Percentiles rank a stretch among this genome's conserved stretches.
These are phyloP conservation scores for Drosophila aldrichi DNA, from an alignment of 2,888 invertebrate species.

Conservation along the genomic window DNA sequence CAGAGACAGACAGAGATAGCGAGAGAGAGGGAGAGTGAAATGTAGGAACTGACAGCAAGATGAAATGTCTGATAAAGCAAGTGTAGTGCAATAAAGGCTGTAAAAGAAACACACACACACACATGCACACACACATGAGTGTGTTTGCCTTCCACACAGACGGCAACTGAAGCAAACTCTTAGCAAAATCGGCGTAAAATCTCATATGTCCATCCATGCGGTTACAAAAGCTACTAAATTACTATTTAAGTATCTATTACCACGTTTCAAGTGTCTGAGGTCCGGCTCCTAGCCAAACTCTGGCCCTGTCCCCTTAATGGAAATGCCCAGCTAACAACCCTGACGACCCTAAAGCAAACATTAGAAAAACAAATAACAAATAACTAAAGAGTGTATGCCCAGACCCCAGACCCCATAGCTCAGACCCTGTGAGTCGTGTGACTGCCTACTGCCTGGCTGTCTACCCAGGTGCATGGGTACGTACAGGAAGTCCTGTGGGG, in stretches of 20 bases:
- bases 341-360: constrained; percentile 52
- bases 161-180: constrained; percentile 35
- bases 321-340: constrained; percentile 48
- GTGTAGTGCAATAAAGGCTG: constrained; percentile 69
- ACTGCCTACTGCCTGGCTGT: constrained; percentile 4
- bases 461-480: constrained; percentile 34
- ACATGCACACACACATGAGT: constrained; percentile 4
- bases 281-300: constrained; percentile 11
- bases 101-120: constrained; percentile 32
- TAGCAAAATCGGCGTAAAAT: constrained; percentile 71
- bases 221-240: constrained; percentile 77
- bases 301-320: constrained; percentile 48
- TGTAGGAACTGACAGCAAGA: constrained; percentile 61
- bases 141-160: background rate
- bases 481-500: constrained; percentile 39
- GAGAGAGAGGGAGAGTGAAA: background rate
- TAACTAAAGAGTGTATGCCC: constrained; percentile 44
- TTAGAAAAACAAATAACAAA: constrained; percentile 68
- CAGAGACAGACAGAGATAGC: too few species aligned
- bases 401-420: background rate
- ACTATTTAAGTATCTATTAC: constrained; percentile 80
- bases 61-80: constrained; percentile 71
- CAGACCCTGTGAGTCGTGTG: background rate
- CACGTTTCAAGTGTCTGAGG: constrained; percentile 68
- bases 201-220: constrained; percentile 76